Base-by-base conservation (phyloP, 2,797 vertebrate genomes). In the Characodon lateralis region DNA sequence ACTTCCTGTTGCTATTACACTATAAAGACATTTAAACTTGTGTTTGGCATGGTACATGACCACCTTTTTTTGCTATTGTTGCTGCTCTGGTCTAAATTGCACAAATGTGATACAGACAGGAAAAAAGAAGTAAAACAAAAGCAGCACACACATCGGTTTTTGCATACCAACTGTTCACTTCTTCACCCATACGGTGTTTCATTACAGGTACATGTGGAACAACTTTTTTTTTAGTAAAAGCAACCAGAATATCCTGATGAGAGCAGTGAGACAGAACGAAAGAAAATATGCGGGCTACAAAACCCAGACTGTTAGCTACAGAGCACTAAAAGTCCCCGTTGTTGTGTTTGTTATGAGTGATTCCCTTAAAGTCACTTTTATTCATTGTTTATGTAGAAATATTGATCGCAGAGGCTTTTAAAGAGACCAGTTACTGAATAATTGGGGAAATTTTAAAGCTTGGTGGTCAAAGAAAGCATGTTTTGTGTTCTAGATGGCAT, bases 401-500 rank as follows among this genome's bases (percentile, higher is more conserved):
- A 18, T 66, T 22, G 13, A 53, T 31, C 61, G 5, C 63, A 39
- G 72, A 70, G 50, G 55, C 46, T 70, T 58, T 26, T 65, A 66
- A 28, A 18, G 12, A 43, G 41, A 10, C 20, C 22, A 2, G 1
- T 24, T 28, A 18, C 4, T 41, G 46, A 46, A 50, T 58, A 12
- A 14, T 69, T 28, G 46, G 43, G 26, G 20, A 20, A 31, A 72
- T 56, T n/a, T 41, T 12, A 16, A 24, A 6, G 7, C 56, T 51
- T 16, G 53, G 2, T 28, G n/a, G 56, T 73, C 59, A 73, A 43
- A 75, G 26, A 35, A 66, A 77, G 41, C 70, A 26, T 55, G n/a
- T 78, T 78, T 59, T 53, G 13, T 61, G 16, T n/a, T 74, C 3
- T 41, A 73, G 35, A 51, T 74, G 16, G 39, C 55, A 58, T 22